These are phyloP conservation scores for Dolichallabes microphthalmus DNA, from an alignment of 2,113 vertebrate species.

Conservation along the genomic window DNA sequence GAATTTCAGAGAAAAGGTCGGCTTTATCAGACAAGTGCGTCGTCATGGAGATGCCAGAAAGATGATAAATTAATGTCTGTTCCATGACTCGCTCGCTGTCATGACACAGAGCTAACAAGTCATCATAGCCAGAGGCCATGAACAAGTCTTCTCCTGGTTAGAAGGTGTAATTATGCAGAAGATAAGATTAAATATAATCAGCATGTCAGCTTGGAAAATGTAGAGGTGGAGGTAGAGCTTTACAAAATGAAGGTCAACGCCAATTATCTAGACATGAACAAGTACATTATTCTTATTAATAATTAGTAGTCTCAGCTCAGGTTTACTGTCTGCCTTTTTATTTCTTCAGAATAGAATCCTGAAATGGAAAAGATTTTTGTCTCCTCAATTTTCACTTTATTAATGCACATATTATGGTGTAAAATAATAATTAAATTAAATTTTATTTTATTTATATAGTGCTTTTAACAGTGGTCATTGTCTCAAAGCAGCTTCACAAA, in stretches of 20 bases:
- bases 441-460: too few relatives aligned
- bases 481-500: too few relatives aligned
- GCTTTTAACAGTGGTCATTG: too few relatives aligned
- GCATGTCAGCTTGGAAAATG: slow-evolving; percentile 30
- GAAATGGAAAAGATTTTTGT: not conserved
- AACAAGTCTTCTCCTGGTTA: slow-evolving; percentile 50
- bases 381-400: not conserved
- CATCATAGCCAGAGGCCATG: slow-evolving; percentile 53
- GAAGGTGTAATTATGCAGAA: slow-evolving; percentile 48
- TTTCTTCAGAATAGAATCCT: not conserved
- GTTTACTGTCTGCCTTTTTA: not conserved
- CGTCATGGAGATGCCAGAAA: slow-evolving; percentile 46
- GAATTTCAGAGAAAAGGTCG: slow-evolving; percentile 44
- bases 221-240: slow-evolving; percentile 33
- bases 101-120: slow-evolving; percentile 65
- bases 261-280: slow-evolving; percentile 36
- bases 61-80: slow-evolving; percentile 70
- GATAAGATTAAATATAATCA: slow-evolving; percentile 39
- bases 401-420: too few relatives aligned
- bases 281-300: slow-evolving; percentile 32
- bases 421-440: too few relatives aligned
- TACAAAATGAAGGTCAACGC: slow-evolving; percentile 27
- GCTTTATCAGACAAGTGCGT: slow-evolving; percentile 38
- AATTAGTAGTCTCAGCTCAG: slow-evolving; percentile 18
- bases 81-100: slow-evolving; percentile 67